Evolutionary conservation across 1,140 invertebrate species (phyloP).

Genomic region (Bombus confusus): DNA sequence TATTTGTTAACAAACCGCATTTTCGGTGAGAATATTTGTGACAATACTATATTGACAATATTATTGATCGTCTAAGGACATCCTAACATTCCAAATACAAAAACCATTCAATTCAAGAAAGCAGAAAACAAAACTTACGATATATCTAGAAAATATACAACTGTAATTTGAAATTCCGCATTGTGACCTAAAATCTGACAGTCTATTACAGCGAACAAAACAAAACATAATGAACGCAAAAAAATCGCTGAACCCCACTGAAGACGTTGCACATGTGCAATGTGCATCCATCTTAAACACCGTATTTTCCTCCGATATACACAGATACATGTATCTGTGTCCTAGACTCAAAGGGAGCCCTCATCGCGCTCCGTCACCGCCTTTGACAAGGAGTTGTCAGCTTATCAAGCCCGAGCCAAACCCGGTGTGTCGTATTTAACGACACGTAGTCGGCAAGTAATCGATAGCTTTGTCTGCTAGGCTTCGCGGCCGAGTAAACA

Average conservation of each 20-base stretch:
- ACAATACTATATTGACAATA: too few relatives aligned
- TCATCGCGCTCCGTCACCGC: not conserved
- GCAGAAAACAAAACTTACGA: not conserved
- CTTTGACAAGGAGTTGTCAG: conserved; percentile 38
- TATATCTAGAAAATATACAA: not conserved
- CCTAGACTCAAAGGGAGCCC: not conserved
- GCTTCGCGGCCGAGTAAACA: conserved; percentile 1
- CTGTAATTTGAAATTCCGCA: not conserved
- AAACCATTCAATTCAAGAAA: too few relatives aligned
- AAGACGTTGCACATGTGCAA: not conserved
- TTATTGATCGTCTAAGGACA: too few relatives aligned
- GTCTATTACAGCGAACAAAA: not conserved
- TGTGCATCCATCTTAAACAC: not conserved
- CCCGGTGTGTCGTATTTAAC: conserved; percentile 36
- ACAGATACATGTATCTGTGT: not conserved
- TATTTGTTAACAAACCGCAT: too few relatives aligned
- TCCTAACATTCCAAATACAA: too few relatives aligned
- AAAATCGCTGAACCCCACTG: not conserved
- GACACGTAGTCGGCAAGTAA: conserved; percentile 27
- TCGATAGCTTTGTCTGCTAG: conserved; percentile 36
- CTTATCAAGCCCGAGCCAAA: conserved; percentile 41
- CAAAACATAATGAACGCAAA: not conserved
- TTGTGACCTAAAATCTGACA: not conserved
- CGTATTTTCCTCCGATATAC: not conserved
- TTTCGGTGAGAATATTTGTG: too few relatives aligned